Evolutionary conservation across 2,888 invertebrate genomes (phyloP), one percentile per base, ranked within the genome.

Genomic region (Anorthoa munda): DNA sequence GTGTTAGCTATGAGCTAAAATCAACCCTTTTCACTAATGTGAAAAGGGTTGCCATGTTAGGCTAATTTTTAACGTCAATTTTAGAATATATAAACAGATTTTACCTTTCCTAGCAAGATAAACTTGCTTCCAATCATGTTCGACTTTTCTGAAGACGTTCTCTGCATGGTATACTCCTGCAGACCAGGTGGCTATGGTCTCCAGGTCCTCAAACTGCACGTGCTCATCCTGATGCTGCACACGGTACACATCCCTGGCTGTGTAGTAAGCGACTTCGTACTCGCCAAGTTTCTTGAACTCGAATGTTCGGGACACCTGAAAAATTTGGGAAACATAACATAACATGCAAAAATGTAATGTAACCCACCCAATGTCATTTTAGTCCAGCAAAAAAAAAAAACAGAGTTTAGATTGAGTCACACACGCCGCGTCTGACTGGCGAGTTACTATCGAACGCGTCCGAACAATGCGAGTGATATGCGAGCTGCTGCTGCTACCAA

Each of bases 111-210:
- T 97, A 1, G 98, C 97, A 77, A 99, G 94, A 93, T 99, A 99
- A 15, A 97, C 98, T 97, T 98, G 98, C 90, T 98, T 98, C 99
- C 99, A 99, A 91, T 99, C 99, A 0, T 95, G 91, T 92, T 99
- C 99, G 18, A 97, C 97, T 94, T 99, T 99, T 70, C 99, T 97
- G 86, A 98, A 97, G 4, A 99, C 93, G 88, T 98, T 97, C 50
- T 97, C 94, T 0, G 93, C 91, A 2, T 95, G 90, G 89, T 96
- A 97, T 2, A 97, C 96, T 3, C 98, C 98, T n/a, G 95, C 95
- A 61, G 95, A 90, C 99, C 99, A 99, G 0, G 97, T 97, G n/a
- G 92, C 87, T 64, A 97, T 85, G 4, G 87, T 85, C 15, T 92
- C 89, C 15, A 92, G 66, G 50, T 88, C 89, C 0, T 81, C 39